phyloP scores from a whole-genome alignment of 1,140 invertebrate genomes.

The Pogonomyrmex californicus region DNA sequence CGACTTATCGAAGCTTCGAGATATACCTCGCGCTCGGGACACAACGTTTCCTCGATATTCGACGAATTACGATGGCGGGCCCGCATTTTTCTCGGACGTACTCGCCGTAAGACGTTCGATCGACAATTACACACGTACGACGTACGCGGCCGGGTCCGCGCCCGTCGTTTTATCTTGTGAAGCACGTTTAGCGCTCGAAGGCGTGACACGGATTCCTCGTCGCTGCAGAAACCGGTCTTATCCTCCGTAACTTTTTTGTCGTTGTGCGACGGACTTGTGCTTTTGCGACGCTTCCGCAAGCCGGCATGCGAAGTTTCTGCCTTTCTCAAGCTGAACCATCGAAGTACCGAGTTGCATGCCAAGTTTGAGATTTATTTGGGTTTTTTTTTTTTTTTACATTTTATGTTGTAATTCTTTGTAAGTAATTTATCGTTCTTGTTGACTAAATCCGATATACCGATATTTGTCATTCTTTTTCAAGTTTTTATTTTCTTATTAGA shows the following conservation, averaged over 20 bases:
- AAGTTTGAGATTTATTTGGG: constrained; percentile 30
- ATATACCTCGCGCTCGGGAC: constrained; percentile 40
- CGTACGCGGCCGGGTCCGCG: background rate
- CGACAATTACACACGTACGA: constrained; percentile 59
- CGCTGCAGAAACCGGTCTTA: constrained; percentile 46
- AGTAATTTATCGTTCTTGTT: background rate
- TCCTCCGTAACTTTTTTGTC: constrained; percentile 43
- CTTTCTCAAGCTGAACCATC: background rate
- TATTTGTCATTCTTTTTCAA: background rate
- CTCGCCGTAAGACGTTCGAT: constrained; percentile 51
- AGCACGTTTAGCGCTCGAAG: constrained; percentile 55
- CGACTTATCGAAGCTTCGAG: constrained; percentile 43
- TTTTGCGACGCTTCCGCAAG: constrained; percentile 43
- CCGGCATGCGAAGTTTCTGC: constrained; percentile 39
- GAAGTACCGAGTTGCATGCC: constrained; percentile 40
- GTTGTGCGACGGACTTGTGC: background rate
- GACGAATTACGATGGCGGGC: constrained; percentile 41
- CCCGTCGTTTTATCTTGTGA: constrained; percentile 47
- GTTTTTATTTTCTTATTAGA: background rate
- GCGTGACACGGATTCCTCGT: constrained; percentile 66
- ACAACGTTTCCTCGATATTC: constrained; percentile 37
- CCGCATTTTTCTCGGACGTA: constrained; percentile 61
- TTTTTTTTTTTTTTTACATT: background rate
- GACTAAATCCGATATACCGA: background rate
- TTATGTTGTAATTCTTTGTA: background rate